phyloP scores from a whole-genome alignment of 64 coral and sea anemone genomes.

The Catalaphyllia jardinei region DNA sequence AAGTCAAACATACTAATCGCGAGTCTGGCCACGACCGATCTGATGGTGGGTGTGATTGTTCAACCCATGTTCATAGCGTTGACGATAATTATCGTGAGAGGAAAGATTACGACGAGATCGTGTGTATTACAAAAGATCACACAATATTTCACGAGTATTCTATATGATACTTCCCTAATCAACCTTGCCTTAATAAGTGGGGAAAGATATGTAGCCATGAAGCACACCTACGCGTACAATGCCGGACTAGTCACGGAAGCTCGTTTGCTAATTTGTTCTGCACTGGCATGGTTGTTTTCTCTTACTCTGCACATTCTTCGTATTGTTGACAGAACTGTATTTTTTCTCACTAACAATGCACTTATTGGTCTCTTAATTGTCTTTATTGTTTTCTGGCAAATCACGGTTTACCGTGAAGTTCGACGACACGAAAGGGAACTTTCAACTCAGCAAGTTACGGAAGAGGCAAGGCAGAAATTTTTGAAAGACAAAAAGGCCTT shows the following conservation, averaged over 20 bases:
- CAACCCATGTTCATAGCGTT: background rate
- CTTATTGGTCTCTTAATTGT: background rate
- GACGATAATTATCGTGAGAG: background rate
- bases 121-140: background rate
- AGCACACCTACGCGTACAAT: background rate
- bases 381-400: background rate
- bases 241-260: too few species aligned
- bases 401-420: background rate
- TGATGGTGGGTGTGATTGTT: background rate
- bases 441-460: background rate
- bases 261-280: background rate
- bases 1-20: slow-evolving; percentile 15
- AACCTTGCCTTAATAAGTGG: background rate
- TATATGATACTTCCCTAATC: background rate
- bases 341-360: background rate
- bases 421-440: background rate
- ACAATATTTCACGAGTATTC: background rate
- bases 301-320: background rate
- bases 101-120: background rate
- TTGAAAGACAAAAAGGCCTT: background rate
- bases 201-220: background rate
- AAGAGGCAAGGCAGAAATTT: background rate
- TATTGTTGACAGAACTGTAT: background rate
- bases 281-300: background rate
- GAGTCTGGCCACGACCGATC: background rate